phyloP scores from a whole-genome alignment of 2,113 vertebrate species.

The Rhegmatorhina hoffmannsi region DNA sequence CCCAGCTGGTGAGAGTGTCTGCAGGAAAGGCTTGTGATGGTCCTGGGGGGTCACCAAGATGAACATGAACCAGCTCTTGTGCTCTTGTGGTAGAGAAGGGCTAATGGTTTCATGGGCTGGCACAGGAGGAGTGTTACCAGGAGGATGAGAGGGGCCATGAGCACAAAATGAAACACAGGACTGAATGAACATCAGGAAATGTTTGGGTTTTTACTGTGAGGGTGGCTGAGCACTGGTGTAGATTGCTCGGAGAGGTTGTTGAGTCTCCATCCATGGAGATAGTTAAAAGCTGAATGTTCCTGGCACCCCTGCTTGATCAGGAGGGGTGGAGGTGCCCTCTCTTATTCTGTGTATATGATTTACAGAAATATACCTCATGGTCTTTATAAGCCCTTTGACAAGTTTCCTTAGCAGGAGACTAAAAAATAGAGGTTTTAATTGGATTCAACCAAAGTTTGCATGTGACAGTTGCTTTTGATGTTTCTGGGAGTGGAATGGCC shows the following conservation, averaged over 20 bases:
- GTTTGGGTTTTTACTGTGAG: not conserved
- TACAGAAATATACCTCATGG: not conserved
- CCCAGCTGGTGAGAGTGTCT: not conserved
- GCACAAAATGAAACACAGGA: not conserved
- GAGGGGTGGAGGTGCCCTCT: not conserved
- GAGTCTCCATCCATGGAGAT: not conserved
- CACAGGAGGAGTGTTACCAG: not conserved
- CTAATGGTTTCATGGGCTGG: not conserved
- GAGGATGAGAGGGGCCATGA: too few relatives aligned
- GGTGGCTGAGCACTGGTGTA: not conserved
- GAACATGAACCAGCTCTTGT: rapidly evolving
- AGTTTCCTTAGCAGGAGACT: not conserved
- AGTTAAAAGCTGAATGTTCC: not conserved
- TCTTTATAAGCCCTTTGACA: not conserved
- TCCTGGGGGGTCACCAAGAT: not conserved
- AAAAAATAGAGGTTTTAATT: not conserved
- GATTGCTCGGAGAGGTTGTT: not conserved
- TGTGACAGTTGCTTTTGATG: not conserved
- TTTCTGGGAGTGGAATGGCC: not conserved
- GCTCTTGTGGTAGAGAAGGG: not conserved
- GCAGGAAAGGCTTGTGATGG: not conserved
- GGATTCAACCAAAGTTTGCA: not conserved
- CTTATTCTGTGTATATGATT: not conserved
- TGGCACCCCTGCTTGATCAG: not conserved
- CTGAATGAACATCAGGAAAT: not conserved